phyloP scores from a whole-genome alignment of 2,797 vertebrate species.

The Pipistrellus pygmaeus region DNA sequence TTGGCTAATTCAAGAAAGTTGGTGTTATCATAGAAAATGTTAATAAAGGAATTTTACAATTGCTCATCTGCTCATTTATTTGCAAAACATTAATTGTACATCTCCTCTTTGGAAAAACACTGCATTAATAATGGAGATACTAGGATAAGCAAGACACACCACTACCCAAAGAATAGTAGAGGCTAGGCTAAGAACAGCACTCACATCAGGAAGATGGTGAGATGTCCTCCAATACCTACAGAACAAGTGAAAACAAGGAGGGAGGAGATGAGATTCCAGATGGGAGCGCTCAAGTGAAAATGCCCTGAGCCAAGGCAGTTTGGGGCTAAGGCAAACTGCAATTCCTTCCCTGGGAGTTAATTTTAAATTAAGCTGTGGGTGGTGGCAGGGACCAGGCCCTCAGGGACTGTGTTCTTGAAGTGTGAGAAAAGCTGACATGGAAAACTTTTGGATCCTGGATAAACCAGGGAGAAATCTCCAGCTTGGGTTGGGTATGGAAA shows the following conservation, averaged over 20 bases:
- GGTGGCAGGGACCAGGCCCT: background rate
- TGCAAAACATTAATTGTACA: background rate
- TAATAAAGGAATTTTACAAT: background rate
- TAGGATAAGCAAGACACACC: background rate
- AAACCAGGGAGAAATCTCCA: background rate
- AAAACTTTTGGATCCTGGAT: background rate
- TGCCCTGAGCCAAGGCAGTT: background rate
- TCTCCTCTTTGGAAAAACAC: slow-evolving; percentile 6
- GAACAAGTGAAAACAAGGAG: background rate
- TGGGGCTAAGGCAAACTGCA: background rate
- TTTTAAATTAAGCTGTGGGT: background rate
- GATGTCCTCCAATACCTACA: background rate
- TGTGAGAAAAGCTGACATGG: background rate
- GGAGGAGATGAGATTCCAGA: background rate
- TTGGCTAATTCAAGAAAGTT: slow-evolving; percentile 18
- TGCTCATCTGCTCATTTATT: background rate
- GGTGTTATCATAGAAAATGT: background rate
- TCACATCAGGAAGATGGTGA: background rate
- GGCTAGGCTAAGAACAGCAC: background rate
- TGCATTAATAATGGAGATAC: background rate
- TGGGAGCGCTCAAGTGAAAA: background rate
- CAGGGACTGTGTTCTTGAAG: background rate
- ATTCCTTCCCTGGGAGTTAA: background rate
- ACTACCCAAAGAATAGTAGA: background rate
- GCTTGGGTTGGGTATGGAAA: background rate